Conservation (phyloP, 2,113 vertebrate species). For the Halichoerus grypus region DNA sequence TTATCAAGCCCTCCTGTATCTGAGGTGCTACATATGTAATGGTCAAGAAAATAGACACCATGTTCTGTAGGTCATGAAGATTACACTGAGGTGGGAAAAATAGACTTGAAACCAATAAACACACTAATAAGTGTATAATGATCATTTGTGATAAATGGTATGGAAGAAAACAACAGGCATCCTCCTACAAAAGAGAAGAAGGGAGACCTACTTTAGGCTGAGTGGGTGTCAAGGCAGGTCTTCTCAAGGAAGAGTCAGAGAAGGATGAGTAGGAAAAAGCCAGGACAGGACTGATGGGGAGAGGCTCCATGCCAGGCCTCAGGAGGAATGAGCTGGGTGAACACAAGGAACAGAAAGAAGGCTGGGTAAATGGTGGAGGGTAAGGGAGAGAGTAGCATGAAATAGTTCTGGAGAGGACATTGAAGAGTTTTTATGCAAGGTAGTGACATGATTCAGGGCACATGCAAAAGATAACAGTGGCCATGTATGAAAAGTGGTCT, state of each 20-base stretch:
- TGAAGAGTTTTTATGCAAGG: background rate
- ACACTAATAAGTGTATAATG: background rate
- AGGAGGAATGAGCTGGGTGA: background rate
- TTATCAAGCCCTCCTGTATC: background rate
- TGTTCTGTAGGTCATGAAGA: background rate
- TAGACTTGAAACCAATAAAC: background rate
- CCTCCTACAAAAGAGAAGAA: background rate
- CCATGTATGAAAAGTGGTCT: background rate
- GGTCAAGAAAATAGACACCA: background rate
- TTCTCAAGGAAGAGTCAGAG: background rate
- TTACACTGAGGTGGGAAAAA: background rate
- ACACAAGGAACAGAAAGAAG: background rate
- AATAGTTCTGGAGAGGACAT: background rate
- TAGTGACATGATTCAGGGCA: background rate
- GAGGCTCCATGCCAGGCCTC: background rate
- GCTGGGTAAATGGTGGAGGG: background rate
- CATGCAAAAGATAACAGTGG: background rate
- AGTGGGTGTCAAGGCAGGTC: background rate
- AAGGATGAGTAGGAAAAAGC: background rate
- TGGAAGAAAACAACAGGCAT: background rate
- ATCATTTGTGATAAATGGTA: background rate
- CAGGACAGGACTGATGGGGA: background rate
- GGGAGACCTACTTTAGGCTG: background rate
- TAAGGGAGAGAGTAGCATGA: too few relatives aligned
- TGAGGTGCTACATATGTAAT: background rate